Base-by-base conservation (phyloP, 2,113 vertebrate genomes). In the Microcebus griseorufus region DNA sequence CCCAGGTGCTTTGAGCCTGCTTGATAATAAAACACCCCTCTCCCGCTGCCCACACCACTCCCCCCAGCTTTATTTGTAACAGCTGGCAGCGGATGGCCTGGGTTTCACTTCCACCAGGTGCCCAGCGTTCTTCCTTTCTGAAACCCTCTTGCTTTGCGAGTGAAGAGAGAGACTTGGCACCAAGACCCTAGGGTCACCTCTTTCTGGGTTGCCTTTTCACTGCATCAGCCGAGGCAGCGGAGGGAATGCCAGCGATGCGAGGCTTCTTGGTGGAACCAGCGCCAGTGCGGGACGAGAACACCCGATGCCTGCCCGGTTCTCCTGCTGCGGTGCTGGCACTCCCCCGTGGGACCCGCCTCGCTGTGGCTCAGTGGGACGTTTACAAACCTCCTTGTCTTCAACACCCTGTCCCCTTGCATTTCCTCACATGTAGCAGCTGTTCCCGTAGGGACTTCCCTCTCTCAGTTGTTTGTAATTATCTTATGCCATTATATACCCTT, bases 111-210 rank as follows among this genome's bases (percentile, higher is more conserved):
- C 79, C 9, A 7, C 20, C 14, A 23, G 78, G 18, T 27, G 48
- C 17, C 32, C 11, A 39, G 29, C 4, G 14, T 11, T 20, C 70
- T 62, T 12, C 32, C 48, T 18, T 69, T 81, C 85, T 11, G 58
- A 76, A 60, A 25, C 53, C 45, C 9, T 10, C 37, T 82, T 23
- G 2, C 76, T 81, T 64, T 58, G 34, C 85, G 60, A 58, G 13
- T 29, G 20, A n/a, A 67, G 73, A 76, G 67, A 89, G 55, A 84
- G 20, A 39, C 13, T 76, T 55, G 67, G 81, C 25, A 2, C 29
- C 0, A 4, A 55, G 51, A 60, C 39, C 8, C 37, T 3, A 0
- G 14, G 13, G 14, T n/a, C 34, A 29, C 37, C 32, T 76, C 39
- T 72, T 55, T 90, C 25, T 11, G 20, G 20, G 32, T 70, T 76